These are phyloP conservation scores for Drosophila athabasca DNA, from an alignment of 1,140 invertebrate species.

Conservation along the genomic window DNA sequence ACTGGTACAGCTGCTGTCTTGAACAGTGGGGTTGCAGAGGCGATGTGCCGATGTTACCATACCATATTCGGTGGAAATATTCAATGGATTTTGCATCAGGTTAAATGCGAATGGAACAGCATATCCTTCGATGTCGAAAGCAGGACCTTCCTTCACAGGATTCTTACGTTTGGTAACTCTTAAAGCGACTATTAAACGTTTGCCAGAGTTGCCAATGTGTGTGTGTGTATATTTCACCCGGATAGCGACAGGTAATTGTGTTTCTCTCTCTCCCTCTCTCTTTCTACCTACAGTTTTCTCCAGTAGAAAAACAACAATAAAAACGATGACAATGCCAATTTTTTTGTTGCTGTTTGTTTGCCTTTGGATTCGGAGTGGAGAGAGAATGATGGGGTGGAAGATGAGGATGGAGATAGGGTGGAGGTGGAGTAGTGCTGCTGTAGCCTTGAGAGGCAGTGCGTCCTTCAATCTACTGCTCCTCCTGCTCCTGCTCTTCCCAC, in stretches of 20 bases:
- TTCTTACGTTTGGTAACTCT: no score
- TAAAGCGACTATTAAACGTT: no score
- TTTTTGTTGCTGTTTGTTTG: constrained; percentile 56
- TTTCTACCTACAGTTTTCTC: constrained; percentile 16
- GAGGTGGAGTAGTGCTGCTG: neutral
- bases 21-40: no score
- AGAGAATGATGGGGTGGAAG: neutral
- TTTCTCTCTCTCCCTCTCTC: constrained; percentile 33
- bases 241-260: constrained; percentile 62
- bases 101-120: no score
- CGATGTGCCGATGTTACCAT: no score
- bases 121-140: no score
- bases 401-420: neutral
- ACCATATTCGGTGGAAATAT: no score
- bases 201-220: no score
- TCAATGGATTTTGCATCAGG: no score
- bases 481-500: constrained; percentile 10
- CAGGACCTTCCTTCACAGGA: no score
- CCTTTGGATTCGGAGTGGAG: constrained; percentile 1
- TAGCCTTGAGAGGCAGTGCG: constrained; percentile 53
- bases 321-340: constrained; percentile 60
- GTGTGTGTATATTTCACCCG: neutral
- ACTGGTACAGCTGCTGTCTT: no score
- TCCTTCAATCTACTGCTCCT: constrained; percentile 38
- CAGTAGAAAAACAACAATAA: constrained; percentile 42